These are phyloP conservation scores for Heloderma charlesbogerti DNA, from an alignment of 2,113 vertebrate genomes.

Conservation along the genomic window DNA sequence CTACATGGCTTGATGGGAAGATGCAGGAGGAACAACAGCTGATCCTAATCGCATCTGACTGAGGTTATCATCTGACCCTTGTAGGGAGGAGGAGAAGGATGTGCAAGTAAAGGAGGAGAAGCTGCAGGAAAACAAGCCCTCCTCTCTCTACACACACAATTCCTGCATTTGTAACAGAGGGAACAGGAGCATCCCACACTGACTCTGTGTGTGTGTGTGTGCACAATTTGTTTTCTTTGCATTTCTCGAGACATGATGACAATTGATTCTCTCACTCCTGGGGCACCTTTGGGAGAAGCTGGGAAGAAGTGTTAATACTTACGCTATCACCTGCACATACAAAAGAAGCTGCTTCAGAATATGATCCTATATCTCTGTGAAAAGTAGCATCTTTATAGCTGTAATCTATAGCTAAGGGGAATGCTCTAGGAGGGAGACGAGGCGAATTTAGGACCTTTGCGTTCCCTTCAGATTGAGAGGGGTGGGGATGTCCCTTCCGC, in stretches of 20 bases:
- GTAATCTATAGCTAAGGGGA: neutral
- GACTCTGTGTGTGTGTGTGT: too few species aligned
- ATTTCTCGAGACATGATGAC: neutral
- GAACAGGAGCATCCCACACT: too few species aligned
- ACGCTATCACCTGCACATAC: neutral
- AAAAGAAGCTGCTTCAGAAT: neutral
- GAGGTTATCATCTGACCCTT: slow-evolving; percentile 8
- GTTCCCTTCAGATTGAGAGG: neutral
- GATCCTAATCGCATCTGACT: neutral
- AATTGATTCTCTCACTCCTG: neutral
- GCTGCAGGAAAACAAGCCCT: neutral
- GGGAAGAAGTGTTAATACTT: neutral
- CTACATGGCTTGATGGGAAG: neutral
- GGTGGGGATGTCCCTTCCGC: too few species aligned
- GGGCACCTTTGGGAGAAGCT: neutral
- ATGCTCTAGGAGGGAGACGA: too few species aligned
- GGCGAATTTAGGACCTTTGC: neutral
- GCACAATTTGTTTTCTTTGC: neutral
- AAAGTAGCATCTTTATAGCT: neutral
- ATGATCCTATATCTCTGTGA: neutral
- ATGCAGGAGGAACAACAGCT: neutral
- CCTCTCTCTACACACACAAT: neutral
- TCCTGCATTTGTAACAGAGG: neutral
- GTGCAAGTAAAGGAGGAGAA: neutral
- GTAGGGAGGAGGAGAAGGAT: accelerated